Base-by-base conservation (phyloP, 1,140 invertebrate genomes). In the Phymastichus coffea region DNA sequence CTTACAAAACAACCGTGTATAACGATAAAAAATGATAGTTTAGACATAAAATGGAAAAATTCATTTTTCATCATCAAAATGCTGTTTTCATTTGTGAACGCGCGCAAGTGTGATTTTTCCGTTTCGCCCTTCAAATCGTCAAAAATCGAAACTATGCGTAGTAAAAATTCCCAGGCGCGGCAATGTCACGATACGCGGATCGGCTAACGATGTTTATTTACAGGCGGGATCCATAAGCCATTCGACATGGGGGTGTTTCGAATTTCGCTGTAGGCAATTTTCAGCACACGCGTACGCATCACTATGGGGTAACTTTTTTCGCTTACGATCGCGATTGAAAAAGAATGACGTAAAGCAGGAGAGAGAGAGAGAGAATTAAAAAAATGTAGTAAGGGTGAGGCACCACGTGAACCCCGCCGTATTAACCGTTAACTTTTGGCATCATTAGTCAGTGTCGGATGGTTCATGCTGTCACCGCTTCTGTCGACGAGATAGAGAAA, bases 361-460 rank as follows among this genome's bases (percentile, higher is more conserved):
- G 25, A 38, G 38, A 56, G 28, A 15, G 28, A 56, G 30, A 56
- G 20, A 38, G 30, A 49, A 46, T 43, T 41, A 9, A 60, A 55
- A 56, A 59, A 65, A 52, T 48, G 53, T 40, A 48, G 51, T 22
- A 53, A 52, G 51, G 38, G 49, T 33, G 49, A 49, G 51, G 22
- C 28, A 57, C 37, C 35, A 25, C 30, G 37, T 41, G 44, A 49
- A 56, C 37, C 64, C 65, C 30, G 60, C 28, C 57, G 61, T 53
- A 70, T 70, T 70, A 70, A 67, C 68, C 65, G 64, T 67, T 66
- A 67, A 70, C 70, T 69, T 37, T 40, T 23, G 59, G 60, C 20
- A 63, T 71, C 71, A 73, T 73, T 72, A 72, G 69, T 72, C 69
- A 70, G 61, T 65, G 69, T 70, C 71, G 64, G 58, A 66, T 64